phyloP scores from a whole-genome alignment of 2,888 invertebrate genomes.

The Pegoplata infirma region DNA sequence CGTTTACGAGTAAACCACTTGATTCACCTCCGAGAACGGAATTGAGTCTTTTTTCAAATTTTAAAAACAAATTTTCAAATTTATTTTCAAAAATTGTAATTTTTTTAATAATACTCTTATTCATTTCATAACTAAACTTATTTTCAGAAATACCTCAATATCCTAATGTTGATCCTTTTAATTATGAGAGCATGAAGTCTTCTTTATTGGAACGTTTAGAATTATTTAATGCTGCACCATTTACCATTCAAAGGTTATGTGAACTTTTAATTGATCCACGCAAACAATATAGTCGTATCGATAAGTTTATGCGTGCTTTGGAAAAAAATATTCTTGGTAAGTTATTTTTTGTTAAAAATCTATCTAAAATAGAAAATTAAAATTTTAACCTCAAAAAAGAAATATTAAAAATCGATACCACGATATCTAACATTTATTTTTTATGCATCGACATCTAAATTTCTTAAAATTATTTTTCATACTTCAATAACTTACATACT shows the following conservation, averaged over 20 bases:
- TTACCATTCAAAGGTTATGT: slow-evolving; percentile 96
- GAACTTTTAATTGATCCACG: slow-evolving; percentile 94
- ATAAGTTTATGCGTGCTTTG: slow-evolving; percentile 97
- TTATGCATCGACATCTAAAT: too few relatives aligned
- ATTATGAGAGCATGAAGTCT: slow-evolving; percentile 92
- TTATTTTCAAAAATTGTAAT: too few relatives aligned
- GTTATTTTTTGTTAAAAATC: too few relatives aligned
- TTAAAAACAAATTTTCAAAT: too few relatives aligned
- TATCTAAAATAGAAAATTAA: background rate
- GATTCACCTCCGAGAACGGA: too few relatives aligned
- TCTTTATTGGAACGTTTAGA: slow-evolving; percentile 89
- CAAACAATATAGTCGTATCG: slow-evolving; percentile 96
- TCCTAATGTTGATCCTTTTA: slow-evolving; percentile 94
- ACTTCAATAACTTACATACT: too few relatives aligned
- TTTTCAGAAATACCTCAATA: slow-evolving; percentile 88
- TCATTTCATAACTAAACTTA: too few relatives aligned
- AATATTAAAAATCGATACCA: background rate
- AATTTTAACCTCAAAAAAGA: background rate
- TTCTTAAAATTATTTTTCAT: too few relatives aligned
- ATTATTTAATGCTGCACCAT: slow-evolving; percentile 92
- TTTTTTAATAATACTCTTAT: too few relatives aligned
- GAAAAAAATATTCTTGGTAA: slow-evolving; percentile 91
- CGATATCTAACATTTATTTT: too few relatives aligned
- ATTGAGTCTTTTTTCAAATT: too few relatives aligned
- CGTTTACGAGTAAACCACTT: too few relatives aligned